A percentile compares a stretch with the other conserved stretches of the same genome.
These are phyloP conservation scores for Mastomys natalensis DNA, from an alignment of 2,113 vertebrate species.

Conservation along the genomic window DNA sequence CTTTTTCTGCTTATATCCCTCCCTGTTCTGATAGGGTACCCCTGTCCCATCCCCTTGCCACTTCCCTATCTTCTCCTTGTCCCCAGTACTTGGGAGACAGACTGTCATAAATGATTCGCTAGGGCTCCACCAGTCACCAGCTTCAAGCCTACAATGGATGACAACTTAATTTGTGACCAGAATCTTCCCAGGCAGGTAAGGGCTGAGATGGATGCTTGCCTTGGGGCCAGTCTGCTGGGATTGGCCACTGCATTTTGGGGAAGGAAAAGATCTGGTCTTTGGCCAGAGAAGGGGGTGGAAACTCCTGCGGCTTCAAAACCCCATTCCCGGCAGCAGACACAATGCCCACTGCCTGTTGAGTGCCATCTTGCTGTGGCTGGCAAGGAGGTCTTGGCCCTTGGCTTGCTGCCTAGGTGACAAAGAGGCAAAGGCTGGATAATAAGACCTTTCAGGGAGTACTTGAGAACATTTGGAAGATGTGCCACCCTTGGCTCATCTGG, in stretches of 20 bases:
- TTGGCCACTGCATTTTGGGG: neutral
- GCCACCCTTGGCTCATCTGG: neutral
- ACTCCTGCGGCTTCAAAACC: neutral
- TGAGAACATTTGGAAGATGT: accelerated
- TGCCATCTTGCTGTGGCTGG: neutral
- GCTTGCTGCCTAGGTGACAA: neutral
- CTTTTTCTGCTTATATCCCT: neutral
- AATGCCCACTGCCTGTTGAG: neutral
- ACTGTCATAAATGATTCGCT: neutral
- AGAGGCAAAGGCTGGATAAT: no score
- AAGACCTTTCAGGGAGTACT: neutral
- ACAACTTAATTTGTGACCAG: conserved; percentile 71
- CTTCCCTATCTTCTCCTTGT: neutral
- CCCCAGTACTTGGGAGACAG: conserved; percentile 25
- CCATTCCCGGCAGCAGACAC: neutral
- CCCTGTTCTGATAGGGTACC: no score
- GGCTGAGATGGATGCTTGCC: neutral
- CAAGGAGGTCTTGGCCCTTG: neutral
- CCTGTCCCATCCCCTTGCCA: no score
- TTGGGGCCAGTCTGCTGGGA: neutral
- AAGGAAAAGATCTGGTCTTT: neutral
- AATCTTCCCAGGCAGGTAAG: neutral
- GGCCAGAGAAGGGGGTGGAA: neutral
- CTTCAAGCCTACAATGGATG: conserved; percentile 9
- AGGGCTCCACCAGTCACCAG: neutral